These are phyloP conservation scores for Brachyistius frenatus DNA, from an alignment of 2,113 vertebrate genomes.

Conservation along the genomic window DNA sequence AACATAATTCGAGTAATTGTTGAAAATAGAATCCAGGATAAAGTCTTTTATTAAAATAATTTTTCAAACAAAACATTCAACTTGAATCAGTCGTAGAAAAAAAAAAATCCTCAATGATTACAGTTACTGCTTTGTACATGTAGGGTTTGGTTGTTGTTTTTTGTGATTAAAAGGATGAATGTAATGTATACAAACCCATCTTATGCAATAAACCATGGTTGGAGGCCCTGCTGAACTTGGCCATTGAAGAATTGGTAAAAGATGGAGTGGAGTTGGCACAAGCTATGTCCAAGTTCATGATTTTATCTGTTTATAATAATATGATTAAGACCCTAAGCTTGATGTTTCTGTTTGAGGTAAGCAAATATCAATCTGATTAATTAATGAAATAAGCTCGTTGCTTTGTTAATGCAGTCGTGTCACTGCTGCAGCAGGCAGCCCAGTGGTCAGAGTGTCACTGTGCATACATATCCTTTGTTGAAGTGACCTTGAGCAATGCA, in stretches of 20 bases:
- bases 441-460: slow-evolving; percentile 61
- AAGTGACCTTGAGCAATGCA: slow-evolving; percentile 74
- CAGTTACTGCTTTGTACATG: slow-evolving; percentile 2
- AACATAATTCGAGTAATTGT: too few relatives aligned
- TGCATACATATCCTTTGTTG: slow-evolving; percentile 56
- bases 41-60: neutral
- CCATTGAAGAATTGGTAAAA: slow-evolving; percentile 61
- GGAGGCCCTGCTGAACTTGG: slow-evolving; percentile 43
- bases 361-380: slow-evolving; percentile 46
- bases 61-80: too few relatives aligned
- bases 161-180: neutral
- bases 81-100: too few relatives aligned
- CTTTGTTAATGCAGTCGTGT: slow-evolving; percentile 38
- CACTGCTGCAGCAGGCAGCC: slow-evolving; percentile 38
- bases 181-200: neutral
- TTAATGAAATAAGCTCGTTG: slow-evolving; percentile 48
- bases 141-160: neutral
- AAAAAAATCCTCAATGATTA: too few relatives aligned
- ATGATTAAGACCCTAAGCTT: neutral
- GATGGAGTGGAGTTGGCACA: slow-evolving; percentile 59
- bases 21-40: neutral
- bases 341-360: neutral
- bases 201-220: neutral
- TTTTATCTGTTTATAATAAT: slow-evolving; percentile 2
- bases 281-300: neutral